These are phyloP conservation scores for Cosmia pyralina DNA, from an alignment of 2,888 invertebrate species.

Conservation along the genomic window DNA sequence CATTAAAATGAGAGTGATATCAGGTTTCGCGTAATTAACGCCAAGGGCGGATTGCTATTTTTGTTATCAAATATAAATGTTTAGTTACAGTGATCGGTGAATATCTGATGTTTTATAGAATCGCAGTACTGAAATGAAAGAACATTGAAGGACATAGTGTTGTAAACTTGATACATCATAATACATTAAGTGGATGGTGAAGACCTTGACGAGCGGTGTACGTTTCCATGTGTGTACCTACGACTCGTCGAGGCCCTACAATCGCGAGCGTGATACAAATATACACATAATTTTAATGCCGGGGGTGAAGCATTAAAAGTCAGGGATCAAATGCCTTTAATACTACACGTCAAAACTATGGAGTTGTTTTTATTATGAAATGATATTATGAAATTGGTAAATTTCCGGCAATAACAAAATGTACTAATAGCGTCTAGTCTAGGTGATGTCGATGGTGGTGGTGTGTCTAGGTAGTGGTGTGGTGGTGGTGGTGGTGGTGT, in stretches of 20 bases:
- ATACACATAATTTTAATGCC: constrained; percentile 90
- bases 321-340: constrained; percentile 90
- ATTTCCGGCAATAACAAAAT: background rate
- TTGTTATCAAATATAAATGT: constrained; percentile 80
- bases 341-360: constrained; percentile 75
- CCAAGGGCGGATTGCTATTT: constrained; percentile 84
- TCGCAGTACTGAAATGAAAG: constrained; percentile 21
- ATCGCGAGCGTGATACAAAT: constrained; percentile 90
- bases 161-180: constrained; percentile 68
- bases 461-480: no score
- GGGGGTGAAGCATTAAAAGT: constrained; percentile 90
- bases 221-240: constrained; percentile 74
- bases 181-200: constrained; percentile 74
- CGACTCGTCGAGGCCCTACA: constrained; percentile 86
- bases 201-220: constrained; percentile 86
- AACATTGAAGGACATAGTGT: constrained; percentile 46
- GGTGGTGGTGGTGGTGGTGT: no score
- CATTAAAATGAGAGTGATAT: constrained; percentile 86
- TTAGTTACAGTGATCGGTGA: constrained; percentile 55
- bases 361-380: constrained; percentile 64
- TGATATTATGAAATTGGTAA: background rate
- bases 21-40: constrained; percentile 89
- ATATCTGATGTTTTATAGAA: constrained; percentile 44
- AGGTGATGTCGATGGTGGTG: background rate
- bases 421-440: background rate